These are phyloP conservation scores for Struthio camelus DNA, from an alignment of 2,113 vertebrate genomes.

Conservation along the genomic window DNA sequence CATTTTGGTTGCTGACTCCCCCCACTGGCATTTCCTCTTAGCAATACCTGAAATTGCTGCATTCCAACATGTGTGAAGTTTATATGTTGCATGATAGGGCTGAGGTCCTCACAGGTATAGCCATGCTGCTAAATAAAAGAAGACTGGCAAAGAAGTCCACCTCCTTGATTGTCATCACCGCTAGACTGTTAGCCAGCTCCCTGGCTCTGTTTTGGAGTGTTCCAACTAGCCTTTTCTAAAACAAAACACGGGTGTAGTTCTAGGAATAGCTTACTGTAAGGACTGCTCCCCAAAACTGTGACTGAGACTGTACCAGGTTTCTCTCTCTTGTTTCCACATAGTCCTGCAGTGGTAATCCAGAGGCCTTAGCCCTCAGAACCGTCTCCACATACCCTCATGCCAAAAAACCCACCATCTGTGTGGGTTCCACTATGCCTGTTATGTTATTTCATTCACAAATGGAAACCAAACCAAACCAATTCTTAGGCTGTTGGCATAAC, in stretches of 20 bases:
- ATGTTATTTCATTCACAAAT: neutral
- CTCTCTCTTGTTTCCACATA: fast-evolving
- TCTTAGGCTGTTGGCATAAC: neutral
- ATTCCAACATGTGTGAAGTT: neutral
- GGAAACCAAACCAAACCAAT: neutral
- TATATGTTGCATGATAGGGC: neutral
- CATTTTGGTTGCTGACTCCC: neutral
- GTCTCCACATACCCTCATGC: neutral
- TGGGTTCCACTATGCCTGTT: neutral
- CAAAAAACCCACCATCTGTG: neutral
- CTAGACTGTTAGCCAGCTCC: neutral
- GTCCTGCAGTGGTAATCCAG: neutral
- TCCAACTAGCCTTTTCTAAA: neutral
- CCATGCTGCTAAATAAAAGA: neutral
- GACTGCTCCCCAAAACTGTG: neutral
- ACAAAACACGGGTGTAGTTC: neutral
- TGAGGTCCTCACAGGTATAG: neutral
- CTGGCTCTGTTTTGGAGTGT: neutral
- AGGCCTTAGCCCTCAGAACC: neutral
- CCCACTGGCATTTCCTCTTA: neutral
- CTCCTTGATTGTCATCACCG: neutral
- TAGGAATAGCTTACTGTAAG: neutral
- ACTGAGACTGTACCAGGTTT: neutral
- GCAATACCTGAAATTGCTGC: neutral
- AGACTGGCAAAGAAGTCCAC: neutral